These are phyloP conservation scores for Sitobion miscanthi DNA, from an alignment of 1,140 invertebrate genomes.

Conservation along the genomic window DNA sequence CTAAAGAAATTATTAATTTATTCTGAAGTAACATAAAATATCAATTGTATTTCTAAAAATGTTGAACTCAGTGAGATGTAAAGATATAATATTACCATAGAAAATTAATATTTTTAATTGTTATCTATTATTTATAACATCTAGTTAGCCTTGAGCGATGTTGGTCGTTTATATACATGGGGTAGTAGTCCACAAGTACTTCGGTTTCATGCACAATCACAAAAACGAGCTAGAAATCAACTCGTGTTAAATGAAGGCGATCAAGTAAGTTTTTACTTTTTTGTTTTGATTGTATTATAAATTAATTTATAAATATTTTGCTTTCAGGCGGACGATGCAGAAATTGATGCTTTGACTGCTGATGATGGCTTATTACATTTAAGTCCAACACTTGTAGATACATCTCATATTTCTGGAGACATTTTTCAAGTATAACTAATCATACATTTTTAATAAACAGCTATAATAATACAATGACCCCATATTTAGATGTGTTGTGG, in stretches of 20 bases:
- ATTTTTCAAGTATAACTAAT: conserved; percentile 66
- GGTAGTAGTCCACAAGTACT: conserved; percentile 80
- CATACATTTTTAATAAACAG: background rate
- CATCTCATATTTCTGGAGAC: conserved; percentile 66
- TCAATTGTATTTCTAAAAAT: background rate
- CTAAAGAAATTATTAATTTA: background rate
- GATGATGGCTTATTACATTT: conserved; percentile 64
- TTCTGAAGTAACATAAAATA: background rate
- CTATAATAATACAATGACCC: background rate
- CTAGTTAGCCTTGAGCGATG: conserved; percentile 73
- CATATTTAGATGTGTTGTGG: conserved; percentile 69
- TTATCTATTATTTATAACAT: conserved; percentile 60
- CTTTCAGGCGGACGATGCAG: conserved; percentile 37
- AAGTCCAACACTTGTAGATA: conserved; percentile 68
- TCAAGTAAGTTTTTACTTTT: conserved; percentile 32
- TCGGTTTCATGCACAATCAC: conserved; percentile 72
- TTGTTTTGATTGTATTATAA: background rate
- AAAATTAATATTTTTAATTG: background rate
- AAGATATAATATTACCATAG: background rate
- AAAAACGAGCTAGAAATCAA: conserved; percentile 63
- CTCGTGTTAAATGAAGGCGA: conserved; percentile 6
- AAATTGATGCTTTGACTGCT: conserved; percentile 55
- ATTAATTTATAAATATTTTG: background rate
- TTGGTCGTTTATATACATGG: conserved; percentile 77
- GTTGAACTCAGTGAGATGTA: background rate